Base-by-base conservation (phyloP, 1,140 invertebrate genomes). In the Zaprionus kolodkinae region DNA sequence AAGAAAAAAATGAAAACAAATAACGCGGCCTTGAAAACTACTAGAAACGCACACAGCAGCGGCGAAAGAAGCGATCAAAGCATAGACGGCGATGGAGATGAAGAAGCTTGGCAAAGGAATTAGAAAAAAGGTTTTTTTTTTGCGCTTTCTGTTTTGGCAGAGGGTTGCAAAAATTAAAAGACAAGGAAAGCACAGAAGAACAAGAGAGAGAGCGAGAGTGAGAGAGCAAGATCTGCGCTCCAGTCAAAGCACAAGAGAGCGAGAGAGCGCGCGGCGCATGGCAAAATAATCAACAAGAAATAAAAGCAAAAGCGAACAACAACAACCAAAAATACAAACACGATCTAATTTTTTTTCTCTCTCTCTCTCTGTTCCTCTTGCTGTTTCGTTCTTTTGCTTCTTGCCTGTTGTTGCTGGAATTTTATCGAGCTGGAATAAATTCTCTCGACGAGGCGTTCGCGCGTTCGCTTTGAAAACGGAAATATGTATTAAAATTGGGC, bases 11-110 rank as follows among this genome's bases (percentile, higher is more conserved):
- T 72, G 30, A 64, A 81, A 60, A 84, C 82, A 81, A 84, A 81
- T 66, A 71, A 69, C 40, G 52, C 75, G 83, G 72, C 83, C 83
- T 86, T 86, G 83, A 86, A 81, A 79, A 73, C 36, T n/a, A 57
- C 21, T 56, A 66, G 54, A 66, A 21, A 63, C 40, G 64, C 48
- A 56, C 27, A 59, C 15, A 45, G 25, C 48, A 15, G 65, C 69
- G 61, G 35, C 48, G 35, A 43, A 74, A 62, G 66, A 82, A 78
- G 70, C 15, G 40, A 45, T 45, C 40, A 45, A 45, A 15, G 40
- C 13, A 55, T 10, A 45, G 54, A 54, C 5, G 43, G 54, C 38
- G 13, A 30, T n/a, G 40, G 3, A 7, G n/a, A 45, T 7, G 45
- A 17, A 50, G 45, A 50, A 25, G 11, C 45, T 50, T 50, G 21